Base-by-base conservation (phyloP, 2,888 invertebrate species). In the Macrosiphum euphorbiae region DNA sequence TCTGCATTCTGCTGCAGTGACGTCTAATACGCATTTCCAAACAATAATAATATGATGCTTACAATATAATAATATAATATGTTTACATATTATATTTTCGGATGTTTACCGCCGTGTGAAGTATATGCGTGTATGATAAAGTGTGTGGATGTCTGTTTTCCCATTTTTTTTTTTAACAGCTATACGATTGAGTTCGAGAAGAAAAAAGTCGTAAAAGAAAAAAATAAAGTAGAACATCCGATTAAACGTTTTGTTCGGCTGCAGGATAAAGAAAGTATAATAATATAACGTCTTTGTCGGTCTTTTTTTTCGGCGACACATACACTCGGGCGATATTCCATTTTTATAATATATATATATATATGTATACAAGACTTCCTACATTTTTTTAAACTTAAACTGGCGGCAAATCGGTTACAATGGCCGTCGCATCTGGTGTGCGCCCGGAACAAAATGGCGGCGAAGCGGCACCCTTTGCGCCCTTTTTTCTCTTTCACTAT, bases 341-440 rank as follows among this genome's bases (percentile, higher is more conserved):
- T n/a, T 26, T 44, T 41, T n/a, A 84, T 44, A 28, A 52, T n/a
- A 84, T 44, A 28, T 78, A 44, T n/a, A 35, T 44, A 52, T 28
- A 84, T 44, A 20, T 78, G n/a, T 13, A n/a, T 26, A 28, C 11
- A 28, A 91, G 44, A 91, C 47, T 85, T 92, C 13, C 47, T 87
- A 58, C n/a, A 11, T n/a, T 58, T 41, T 44, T 55, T 28, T 78
- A 47, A 88, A 55, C 87, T 41, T 78, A 78, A 89, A 55, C 67
- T 55, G 44, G 50, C 67, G 44, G 52, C 61, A n/a, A 92, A 84
- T 89, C 92, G 47, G 78, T 92, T 88, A 89, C 92, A 92, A 92
- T 92, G 92, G 92, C 92, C 84, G 92, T 84, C 92, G 78, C 92
- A 92, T 92, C 92, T 92, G 92, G 92, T 88, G 52, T 52, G 88